Evolutionary conservation across 1,140 invertebrate species (phyloP), one percentile per base, ranked within the genome.

Genomic region (Whitmania pigra): DNA sequence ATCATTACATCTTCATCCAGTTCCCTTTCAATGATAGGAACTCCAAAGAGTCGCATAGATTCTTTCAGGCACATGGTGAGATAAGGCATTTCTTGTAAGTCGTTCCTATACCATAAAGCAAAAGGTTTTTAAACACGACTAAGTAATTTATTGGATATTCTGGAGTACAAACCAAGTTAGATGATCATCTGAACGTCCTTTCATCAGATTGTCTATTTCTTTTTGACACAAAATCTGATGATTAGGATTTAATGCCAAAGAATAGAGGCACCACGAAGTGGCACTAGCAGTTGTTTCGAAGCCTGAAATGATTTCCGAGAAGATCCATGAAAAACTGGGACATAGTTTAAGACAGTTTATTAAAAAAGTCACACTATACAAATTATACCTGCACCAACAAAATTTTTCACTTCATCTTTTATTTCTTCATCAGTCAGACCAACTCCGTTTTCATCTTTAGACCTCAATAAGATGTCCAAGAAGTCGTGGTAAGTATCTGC

Each of bases 161-260:
- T 6, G 31, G 31, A 36, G 31, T 36, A 36, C 43, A 17, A 49
- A 49, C 43, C 43, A 49, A 49, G 9, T 49, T 49, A 49, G 9
- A 17, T 17, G 13, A 49, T 49, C 43, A 49, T 5, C 9, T 49
- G 43, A 17, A 15, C 43, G 43, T 49, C 43, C 43, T 49, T 17
- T 49, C 11, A 93, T 83, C 0, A 90, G 85, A 74, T 82, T 78
- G 77, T 91, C 89, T 72, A 94, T 88, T 84, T 94, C 90, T 71
- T 86, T 84, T 73, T 89, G 88, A 0, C 89, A 89, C 78, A 88
- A 89, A 71, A 83, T 86, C 76, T 93, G 91, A 0, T 91, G 85
- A n/a, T 89, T 84, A 27, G 88, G 89, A 77, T 89, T 85, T 54
- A 88, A 79, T 0, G 91, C 85, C 75, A 93, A 81, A 75, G 90